Conservation (phyloP, 1,140 invertebrate species). For the Piezodorus guildinii region DNA sequence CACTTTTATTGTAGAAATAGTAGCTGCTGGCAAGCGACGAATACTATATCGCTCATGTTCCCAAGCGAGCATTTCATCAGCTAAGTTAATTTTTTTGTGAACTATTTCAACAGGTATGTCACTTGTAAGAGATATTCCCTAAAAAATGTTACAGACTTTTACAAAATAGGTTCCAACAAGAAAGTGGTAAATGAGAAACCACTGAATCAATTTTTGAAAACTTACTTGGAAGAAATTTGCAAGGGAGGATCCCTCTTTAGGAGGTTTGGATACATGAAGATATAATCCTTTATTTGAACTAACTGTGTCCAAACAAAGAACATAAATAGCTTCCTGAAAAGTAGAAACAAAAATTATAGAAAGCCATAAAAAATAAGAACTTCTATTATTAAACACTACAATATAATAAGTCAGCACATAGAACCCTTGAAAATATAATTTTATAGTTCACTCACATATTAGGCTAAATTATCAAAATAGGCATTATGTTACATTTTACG, state of each 20-base stretch:
- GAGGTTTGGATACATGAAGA: slow-evolving; percentile 93
- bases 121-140: slow-evolving; percentile 44
- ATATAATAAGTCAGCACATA: too few species aligned
- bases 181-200: not conserved
- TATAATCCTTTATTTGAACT: slow-evolving; percentile 54
- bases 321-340: slow-evolving; percentile 68
- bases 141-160: not conserved
- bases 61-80: slow-evolving; percentile 85
- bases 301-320: slow-evolving; percentile 84
- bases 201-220: not conserved
- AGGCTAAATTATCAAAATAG: too few species aligned
- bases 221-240: slow-evolving; percentile 53
- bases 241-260: slow-evolving; percentile 70
- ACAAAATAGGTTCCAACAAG: not conserved
- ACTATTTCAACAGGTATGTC: slow-evolving; percentile 54
- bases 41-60: slow-evolving; percentile 96
- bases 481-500: too few species aligned
- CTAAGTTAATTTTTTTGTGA: slow-evolving; percentile 97
- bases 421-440: too few species aligned
- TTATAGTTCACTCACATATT: too few species aligned
- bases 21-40: slow-evolving; percentile 78
- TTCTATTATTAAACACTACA: not conserved
- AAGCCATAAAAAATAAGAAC: slow-evolving; percentile 29
- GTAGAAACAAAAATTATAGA: too few species aligned
- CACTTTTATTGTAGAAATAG: slow-evolving; percentile 65